A percentile compares a stretch with the other conserved stretches of the same genome.
These are phyloP conservation scores for Malurus alboscapulatus DNA, from an alignment of 2,113 vertebrate species.

Conservation along the genomic window DNA sequence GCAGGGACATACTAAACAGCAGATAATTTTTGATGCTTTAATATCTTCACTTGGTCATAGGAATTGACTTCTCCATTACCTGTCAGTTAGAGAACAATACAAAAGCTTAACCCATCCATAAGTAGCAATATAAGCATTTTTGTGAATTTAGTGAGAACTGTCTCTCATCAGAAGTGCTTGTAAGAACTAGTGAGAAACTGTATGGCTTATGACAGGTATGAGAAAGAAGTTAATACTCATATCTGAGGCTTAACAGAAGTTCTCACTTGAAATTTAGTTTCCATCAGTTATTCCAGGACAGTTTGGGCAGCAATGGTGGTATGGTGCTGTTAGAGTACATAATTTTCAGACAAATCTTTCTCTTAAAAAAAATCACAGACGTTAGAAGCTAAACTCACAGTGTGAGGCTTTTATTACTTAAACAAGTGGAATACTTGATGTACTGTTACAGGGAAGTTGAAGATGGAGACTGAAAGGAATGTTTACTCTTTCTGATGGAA, in stretches of 20 bases:
- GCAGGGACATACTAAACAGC: background rate
- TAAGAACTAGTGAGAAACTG: background rate
- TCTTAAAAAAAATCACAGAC: background rate
- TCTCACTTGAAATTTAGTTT: background rate
- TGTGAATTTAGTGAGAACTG: background rate
- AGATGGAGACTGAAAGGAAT: background rate
- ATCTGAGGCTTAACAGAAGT: background rate
- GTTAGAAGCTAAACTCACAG: background rate
- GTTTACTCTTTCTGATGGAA: background rate
- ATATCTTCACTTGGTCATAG: background rate
- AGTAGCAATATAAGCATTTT: background rate
- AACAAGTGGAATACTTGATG: background rate
- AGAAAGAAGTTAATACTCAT: background rate
- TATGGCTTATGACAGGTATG: background rate
- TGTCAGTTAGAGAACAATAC: background rate
- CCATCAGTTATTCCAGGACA: background rate
- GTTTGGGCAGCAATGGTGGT: background rate
- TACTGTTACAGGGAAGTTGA: background rate
- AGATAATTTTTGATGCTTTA: background rate
- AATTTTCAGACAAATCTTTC: background rate
- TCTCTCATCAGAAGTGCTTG: background rate
- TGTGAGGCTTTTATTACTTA: background rate
- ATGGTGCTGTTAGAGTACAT: fast-evolving
- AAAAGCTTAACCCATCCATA: background rate
- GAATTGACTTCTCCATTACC: background rate